Evolutionary conservation across 2,113 vertebrate genomes (phyloP).

Genomic region (Mormoops blainvillei): DNA sequence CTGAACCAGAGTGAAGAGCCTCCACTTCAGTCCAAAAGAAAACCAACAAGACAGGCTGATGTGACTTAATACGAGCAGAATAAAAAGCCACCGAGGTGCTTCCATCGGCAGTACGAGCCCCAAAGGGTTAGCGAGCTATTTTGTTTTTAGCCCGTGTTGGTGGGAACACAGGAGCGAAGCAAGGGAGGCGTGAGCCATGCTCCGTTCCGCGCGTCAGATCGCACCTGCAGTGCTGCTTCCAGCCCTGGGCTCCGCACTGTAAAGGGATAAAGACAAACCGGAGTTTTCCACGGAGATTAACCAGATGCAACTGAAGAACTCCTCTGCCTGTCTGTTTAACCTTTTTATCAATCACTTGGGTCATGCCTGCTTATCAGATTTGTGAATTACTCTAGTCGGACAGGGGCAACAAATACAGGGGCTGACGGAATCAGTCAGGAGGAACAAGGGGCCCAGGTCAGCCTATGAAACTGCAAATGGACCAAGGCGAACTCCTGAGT

Average conservation of each 20-base stretch:
- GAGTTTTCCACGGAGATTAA: neutral
- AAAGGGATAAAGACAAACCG: neutral
- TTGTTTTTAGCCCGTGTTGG: neutral
- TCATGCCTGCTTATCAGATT: constrained; percentile 24
- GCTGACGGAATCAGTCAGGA: constrained; percentile 28
- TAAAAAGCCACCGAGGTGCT: neutral
- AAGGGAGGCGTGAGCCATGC: neutral
- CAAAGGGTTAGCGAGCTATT: neutral
- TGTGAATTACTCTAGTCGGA: neutral
- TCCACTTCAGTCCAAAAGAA: neutral
- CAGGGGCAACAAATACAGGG: neutral
- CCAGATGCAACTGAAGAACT: neutral
- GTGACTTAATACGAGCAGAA: neutral
- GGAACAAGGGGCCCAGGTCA: neutral
- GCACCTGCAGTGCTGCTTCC: accelerated
- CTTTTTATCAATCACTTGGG: neutral
- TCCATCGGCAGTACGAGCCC: neutral
- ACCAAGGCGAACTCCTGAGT: neutral
- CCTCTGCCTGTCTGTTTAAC: neutral
- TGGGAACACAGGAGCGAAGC: neutral
- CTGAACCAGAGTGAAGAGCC: neutral
- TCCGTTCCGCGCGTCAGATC: too few species aligned
- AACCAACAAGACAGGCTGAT: neutral
- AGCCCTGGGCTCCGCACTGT: neutral
- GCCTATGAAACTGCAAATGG: neutral